Evolutionary conservation across 2,113 vertebrate species (phyloP), one percentile per base, ranked within the genome.

Genomic region (Catharus fuscescens): DNA sequence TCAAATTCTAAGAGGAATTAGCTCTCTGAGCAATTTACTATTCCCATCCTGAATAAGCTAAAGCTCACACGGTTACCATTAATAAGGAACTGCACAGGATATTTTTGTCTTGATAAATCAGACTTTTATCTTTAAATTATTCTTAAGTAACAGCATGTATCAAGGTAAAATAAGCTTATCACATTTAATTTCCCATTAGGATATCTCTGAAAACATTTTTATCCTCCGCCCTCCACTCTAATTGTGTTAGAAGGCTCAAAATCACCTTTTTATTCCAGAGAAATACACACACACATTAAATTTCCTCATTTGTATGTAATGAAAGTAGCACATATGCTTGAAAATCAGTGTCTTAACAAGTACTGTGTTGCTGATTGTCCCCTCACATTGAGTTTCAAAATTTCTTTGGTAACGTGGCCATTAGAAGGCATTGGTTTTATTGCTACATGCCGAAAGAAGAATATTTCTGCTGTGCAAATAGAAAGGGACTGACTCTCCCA

Each of bases 111-210:
- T 74, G 45, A 89, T 65, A 87, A 28, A 74, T 57, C 40, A 61
- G 20, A 64, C 57, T 29, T 83, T 90, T 92, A 76, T 80, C 44
- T 80, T 93, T 74, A 84, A 91, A 89, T 93, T 93, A 36, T 56
- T 82, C 61, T 90, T 69, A 92, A 87, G 47, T 69, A 88, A 69
- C 12, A 18, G 25, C n/a, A 84, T 16, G 14, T 42, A 76, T 74
- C 50, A 86, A 86, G 50, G 61, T 28, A 80, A 88, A 88, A 70
- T 54, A 86, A 80, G 23, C 9, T 42, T 14, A 90, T 73, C 50
- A 40, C 44, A 71, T 91, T 70, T 71, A 52, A 78, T 79, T 92
- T 93, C 57, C 53, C 65, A 78, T 8, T 36, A 64, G 53, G 53
- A 67, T 72, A 65, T 44, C 10, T 45, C n/a, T 29, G 53, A 53